Evolutionary conservation across 2,797 vertebrate species (phyloP).

Genomic region (Cheracebus regulus): DNA sequence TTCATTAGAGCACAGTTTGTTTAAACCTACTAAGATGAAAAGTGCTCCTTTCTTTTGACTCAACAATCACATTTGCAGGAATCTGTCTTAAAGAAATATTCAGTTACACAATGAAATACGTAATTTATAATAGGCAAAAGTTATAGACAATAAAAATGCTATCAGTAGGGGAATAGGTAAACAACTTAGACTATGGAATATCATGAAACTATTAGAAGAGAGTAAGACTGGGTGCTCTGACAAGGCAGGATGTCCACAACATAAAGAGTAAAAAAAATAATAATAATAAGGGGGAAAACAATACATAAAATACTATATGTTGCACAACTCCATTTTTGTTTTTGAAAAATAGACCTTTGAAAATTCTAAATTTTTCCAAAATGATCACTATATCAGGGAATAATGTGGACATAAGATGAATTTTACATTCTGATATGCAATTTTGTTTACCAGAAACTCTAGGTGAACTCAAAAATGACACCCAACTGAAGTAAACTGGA

Average conservation of each 20-base stretch:
- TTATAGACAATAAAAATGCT: neutral
- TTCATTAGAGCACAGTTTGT: neutral
- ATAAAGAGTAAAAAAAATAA: neutral
- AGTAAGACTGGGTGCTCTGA: neutral
- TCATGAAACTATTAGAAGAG: neutral
- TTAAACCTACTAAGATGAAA: neutral
- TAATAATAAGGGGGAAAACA: fast-evolving
- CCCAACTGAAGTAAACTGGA: neutral
- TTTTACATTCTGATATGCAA: neutral
- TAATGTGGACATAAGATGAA: neutral
- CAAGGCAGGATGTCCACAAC: neutral
- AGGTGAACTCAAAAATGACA: neutral
- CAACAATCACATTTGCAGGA: neutral
- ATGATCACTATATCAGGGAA: neutral
- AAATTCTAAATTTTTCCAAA: neutral
- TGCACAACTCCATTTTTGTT: neutral
- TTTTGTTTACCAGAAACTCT: neutral
- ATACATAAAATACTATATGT: neutral
- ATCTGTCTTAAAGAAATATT: neutral
- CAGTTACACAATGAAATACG: neutral
- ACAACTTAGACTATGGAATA: neutral
- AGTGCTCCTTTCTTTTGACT: neutral
- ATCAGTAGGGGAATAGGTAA: neutral
- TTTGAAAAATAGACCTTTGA: neutral
- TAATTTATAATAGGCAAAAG: neutral